phyloP scores from a whole-genome alignment of 35 echinoderm and acorn worm genomes.

The Apostichopus californicus region DNA sequence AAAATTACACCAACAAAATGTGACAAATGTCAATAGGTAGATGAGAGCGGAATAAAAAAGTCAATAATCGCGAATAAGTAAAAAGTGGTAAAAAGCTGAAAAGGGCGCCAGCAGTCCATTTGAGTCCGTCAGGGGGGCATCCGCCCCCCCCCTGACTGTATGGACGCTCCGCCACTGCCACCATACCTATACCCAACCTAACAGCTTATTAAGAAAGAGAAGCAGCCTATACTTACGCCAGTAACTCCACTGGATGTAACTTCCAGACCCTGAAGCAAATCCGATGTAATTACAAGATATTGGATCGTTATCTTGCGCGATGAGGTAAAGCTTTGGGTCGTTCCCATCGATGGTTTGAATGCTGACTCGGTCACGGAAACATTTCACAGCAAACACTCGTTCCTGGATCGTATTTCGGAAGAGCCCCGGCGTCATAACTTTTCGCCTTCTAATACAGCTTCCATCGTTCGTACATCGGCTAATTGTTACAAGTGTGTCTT shows the following conservation, averaged over 20 bases:
- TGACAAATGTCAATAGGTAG: too few relatives aligned
- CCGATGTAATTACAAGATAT: conserved; percentile 11
- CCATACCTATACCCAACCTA: too few relatives aligned
- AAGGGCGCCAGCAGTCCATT: too few relatives aligned
- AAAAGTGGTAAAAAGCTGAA: too few relatives aligned
- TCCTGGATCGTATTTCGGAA: background rate
- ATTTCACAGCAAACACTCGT: background rate
- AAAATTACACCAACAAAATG: too few relatives aligned
- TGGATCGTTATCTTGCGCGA: background rate
- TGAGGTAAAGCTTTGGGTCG: background rate
- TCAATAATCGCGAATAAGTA: too few relatives aligned
- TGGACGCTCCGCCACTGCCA: too few relatives aligned
- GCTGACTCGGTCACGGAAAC: background rate
- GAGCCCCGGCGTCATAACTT: background rate
- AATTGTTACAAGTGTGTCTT: conserved; percentile 4
- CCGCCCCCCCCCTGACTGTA: too few relatives aligned
- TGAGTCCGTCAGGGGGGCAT: too few relatives aligned
- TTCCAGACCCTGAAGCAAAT: conserved; percentile 21
- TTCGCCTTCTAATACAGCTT: background rate
- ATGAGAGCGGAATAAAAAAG: too few relatives aligned
- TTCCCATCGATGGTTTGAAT: background rate
- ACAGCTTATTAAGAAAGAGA: too few relatives aligned
- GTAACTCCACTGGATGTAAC: background rate
- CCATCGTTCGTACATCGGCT: background rate
- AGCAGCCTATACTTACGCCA: background rate